phyloP scores from a whole-genome alignment of 1,140 invertebrate genomes.

The Hesperophylax magnus region DNA sequence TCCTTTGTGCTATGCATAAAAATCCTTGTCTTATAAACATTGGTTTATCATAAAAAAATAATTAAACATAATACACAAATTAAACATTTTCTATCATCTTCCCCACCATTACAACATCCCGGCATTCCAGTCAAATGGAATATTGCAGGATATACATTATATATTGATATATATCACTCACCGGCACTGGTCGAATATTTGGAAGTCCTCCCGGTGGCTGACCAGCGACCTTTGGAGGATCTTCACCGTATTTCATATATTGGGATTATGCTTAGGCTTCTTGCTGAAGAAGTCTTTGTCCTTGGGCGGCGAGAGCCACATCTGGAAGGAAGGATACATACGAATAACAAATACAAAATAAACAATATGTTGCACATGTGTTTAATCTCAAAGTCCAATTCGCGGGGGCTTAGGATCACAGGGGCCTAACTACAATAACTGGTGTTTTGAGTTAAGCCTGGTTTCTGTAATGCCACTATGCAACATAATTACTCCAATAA shows the following conservation, averaged over 20 bases:
- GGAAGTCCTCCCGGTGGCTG: neutral
- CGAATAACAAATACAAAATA: no score
- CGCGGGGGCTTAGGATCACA: no score
- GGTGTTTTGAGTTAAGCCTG: no score
- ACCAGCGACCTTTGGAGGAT: neutral
- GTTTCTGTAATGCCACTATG: no score
- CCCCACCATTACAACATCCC: neutral
- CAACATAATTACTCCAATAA: no score
- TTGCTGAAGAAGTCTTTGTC: neutral
- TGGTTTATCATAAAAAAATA: no score
- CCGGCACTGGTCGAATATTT: neutral
- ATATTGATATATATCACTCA: neutral
- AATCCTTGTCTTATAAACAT: no score
- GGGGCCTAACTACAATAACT: no score
- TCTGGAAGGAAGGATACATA: neutral
- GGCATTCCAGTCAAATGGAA: neutral
- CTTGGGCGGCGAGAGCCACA: neutral
- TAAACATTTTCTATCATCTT: neutral
- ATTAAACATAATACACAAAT: neutral
- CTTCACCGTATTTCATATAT: slow-evolving; percentile 1
- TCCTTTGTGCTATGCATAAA: no score
- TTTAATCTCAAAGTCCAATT: no score
- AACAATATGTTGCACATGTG: no score
- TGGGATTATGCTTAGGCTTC: neutral
- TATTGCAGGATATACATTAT: neutral